Base-by-base conservation (phyloP, 2,113 vertebrate species). In the Hyaena hyaena region DNA sequence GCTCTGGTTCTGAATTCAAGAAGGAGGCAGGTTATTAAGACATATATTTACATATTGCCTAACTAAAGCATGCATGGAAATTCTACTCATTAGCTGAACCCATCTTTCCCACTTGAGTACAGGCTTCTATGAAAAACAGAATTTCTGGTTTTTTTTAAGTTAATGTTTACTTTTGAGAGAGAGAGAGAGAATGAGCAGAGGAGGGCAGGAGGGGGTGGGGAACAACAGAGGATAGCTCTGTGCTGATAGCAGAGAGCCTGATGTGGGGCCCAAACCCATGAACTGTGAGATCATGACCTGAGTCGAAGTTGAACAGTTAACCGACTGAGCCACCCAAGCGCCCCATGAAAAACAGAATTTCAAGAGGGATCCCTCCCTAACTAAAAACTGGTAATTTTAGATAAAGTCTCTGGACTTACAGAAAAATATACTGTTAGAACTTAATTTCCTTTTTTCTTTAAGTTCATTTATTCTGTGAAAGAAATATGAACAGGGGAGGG, bases 341-440 rank as follows among this genome's bases (percentile, higher is more conserved):
- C 63, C 63, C 45, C 68, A 19, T 55, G 55, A 65, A 26, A 65
- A 28, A 12, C 24, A 65, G 24, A 58, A 65, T 65, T 55, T 88
- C 21, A 85, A 79, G 14, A 74, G 33, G 55, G 55, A 58, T 65
- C 63, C 11, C 63, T n/a, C 31, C 77, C 16, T 2, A 0, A 5
- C 28, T 33, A 66, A 93, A 85, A 88, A 26, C 5, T 94, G 6
- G 7, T 85, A 43, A 66, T 48, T 61, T 89, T 85, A 63, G 83
- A 53, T 48, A 81, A 55, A 16, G 16, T 53, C 24, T 81, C 28
- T 28, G 4, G 68, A 71, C 15, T 63, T 88, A 73, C 63, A 79
- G 31, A 58, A 97, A 90, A 83, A 66, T 71, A 21, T 26, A 92
- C 35, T 79, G 48, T 86, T 84, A 89, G 55, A 84, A 95, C 48